phyloP scores from a whole-genome alignment of 1,140 invertebrate genomes.

The Tyrophagus putrescentiae region DNA sequence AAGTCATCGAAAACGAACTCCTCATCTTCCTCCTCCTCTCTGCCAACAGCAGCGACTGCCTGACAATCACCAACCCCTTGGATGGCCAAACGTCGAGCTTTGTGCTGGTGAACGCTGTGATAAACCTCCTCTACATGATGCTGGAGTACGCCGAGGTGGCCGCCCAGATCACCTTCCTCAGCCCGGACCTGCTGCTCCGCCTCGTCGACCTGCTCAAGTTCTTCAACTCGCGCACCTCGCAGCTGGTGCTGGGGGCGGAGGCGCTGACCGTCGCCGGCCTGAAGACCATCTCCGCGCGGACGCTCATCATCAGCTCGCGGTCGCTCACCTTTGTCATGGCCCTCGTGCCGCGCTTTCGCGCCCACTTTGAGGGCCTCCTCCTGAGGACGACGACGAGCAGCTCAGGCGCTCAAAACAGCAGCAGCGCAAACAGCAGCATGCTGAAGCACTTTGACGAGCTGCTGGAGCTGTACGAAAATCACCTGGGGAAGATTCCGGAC shows the following conservation, averaged over 20 bases:
- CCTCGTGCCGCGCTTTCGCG: slow-evolving; percentile 38
- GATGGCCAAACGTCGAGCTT: slow-evolving; percentile 66
- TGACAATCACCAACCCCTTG: no score
- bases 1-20: not conserved
- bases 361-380: slow-evolving; percentile 37
- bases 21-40: no score
- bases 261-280: slow-evolving; percentile 82
- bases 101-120: slow-evolving; percentile 58
- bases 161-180: slow-evolving; percentile 41
- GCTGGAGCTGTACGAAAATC: slow-evolving; percentile 54
- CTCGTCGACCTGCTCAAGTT: slow-evolving; percentile 63
- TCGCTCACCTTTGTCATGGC: slow-evolving; percentile 52
- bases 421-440: slow-evolving; percentile 33
- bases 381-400: no score
- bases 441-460: slow-evolving; percentile 42
- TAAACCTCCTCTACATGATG: slow-evolving; percentile 66
- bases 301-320: slow-evolving; percentile 52
- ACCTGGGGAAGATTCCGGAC: slow-evolving; percentile 74
- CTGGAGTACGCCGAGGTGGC: slow-evolving; percentile 74
- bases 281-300: slow-evolving; percentile 89
- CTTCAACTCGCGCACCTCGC: slow-evolving; percentile 84
- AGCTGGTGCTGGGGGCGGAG: slow-evolving; percentile 84
- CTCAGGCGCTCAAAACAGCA: no score
- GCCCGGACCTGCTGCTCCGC: slow-evolving; percentile 59
- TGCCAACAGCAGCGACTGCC: not conserved